Evolutionary conservation across 30 jellyfish, hydroid and myxozoan genomes (phyloP).

Genomic region (Clytia hemisphaerica): DNA sequence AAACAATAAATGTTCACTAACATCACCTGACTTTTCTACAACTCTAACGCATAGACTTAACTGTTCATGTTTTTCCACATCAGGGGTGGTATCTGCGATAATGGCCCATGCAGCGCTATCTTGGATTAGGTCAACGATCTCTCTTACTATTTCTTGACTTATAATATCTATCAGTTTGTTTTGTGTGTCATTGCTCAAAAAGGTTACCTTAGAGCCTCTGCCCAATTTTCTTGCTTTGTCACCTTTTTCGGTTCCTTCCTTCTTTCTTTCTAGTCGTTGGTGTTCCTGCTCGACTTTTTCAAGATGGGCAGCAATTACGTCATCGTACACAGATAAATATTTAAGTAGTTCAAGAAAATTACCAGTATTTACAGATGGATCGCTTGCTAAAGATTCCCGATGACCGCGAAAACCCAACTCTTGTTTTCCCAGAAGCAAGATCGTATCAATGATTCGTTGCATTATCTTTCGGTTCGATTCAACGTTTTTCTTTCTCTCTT

Average conservation of each 20-base stretch:
- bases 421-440: slow-evolving; percentile 19
- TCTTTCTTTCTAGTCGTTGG: neutral
- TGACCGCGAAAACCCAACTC: slow-evolving; percentile 23
- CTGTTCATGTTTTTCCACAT: slow-evolving; percentile 6
- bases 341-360: slow-evolving; percentile 8
- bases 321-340: neutral
- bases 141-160: neutral
- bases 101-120: slow-evolving; percentile 18
- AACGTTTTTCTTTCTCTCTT: slow-evolving; percentile 26
- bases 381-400: slow-evolving; percentile 27
- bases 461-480: slow-evolving; percentile 19
- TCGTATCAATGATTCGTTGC: slow-evolving; percentile 30
- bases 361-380: slow-evolving; percentile 4
- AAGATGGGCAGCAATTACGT: neutral
- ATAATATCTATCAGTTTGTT: slow-evolving; percentile 8
- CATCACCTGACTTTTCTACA: neutral
- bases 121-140: neutral
- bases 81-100: slow-evolving; percentile 21
- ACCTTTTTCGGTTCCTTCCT: neutral
- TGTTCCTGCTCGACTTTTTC: neutral
- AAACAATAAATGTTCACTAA: slow-evolving; percentile 1
- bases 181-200: slow-evolving; percentile 13
- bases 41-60: slow-evolving; percentile 11
- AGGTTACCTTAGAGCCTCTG: slow-evolving; percentile 2
- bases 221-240: too few relatives aligned